Base-by-base conservation (phyloP, 2,888 invertebrate genomes). In the Automeris io region DNA sequence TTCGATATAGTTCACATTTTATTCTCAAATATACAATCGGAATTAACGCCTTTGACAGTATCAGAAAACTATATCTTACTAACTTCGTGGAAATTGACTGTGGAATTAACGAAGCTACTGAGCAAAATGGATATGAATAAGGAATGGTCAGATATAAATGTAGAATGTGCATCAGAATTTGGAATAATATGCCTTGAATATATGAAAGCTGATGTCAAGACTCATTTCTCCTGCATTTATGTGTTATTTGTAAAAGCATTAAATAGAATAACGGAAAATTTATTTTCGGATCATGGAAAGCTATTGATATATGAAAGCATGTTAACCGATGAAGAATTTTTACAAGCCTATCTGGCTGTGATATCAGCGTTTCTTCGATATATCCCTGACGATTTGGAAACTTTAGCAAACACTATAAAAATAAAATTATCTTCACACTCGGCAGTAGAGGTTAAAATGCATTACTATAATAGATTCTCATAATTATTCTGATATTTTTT, bases 181-280 rank as follows among this genome's bases (percentile, higher is more conserved):
- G 67, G 70, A 2, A 53, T 59, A 42, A 45, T 43, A n/a, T 72
- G 69, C 41, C 45, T 69, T 1, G 44, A 62, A 2, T 51, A 51
- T 45, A 61, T 81, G 36, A 70, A 57, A 46, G 45, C 65, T 34
- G 80, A 81, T 40, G 58, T 71, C 0, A 42, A 49, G 2, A 37
- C 43, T 13, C 56, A 63, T 42, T 76, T 72, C 45, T 44, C 75
- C 2, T 63, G 65, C 9, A 71, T 79, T 48, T 72, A 74, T 37
- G 44, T 55, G 19, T 45, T 70, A 7, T 80, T 66, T 45, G 43
- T 57, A 2, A 61, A 58, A 33, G 59, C 54, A 34, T 46, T 78
- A 8, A 22, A 25, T 5, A n/a, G 18, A 22, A 9, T 39, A 16
- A 34, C 9, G 8, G 2, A 21, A n/a, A 6, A 24, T 19, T 3